Conservation (phyloP, 2,113 vertebrate species). For the Ramphastos sulfuratus region DNA sequence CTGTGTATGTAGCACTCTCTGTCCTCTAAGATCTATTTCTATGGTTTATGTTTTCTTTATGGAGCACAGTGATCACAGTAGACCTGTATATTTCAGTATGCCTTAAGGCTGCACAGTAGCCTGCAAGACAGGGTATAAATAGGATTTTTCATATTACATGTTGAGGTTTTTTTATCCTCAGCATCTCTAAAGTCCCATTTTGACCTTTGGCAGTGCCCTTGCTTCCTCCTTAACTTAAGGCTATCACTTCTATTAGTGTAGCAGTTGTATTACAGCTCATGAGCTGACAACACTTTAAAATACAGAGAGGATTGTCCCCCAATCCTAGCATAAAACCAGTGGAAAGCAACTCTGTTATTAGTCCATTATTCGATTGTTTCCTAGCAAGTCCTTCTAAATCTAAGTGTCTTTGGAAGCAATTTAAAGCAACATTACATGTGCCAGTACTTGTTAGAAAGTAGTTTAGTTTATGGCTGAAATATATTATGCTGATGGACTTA, state of each 20-base stretch:
- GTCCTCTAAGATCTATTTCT: neutral
- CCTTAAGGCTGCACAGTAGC: neutral
- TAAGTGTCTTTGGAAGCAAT: neutral
- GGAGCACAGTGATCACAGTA: neutral
- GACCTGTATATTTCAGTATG: neutral
- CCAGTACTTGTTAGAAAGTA: neutral
- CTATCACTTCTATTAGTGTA: neutral
- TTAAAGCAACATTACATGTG: neutral
- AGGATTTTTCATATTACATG: fast-evolving
- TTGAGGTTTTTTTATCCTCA: neutral
- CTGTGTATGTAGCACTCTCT: neutral
- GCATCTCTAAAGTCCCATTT: neutral
- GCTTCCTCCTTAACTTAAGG: neutral
- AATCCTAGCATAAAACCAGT: neutral
- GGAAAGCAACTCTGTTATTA: neutral
- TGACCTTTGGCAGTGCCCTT: neutral
- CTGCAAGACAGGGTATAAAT: neutral
- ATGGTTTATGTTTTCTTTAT: neutral
- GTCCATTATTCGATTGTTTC: neutral
- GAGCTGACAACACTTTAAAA: neutral
- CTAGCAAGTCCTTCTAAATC: neutral
- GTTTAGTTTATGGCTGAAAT: neutral
- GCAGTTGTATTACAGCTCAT: neutral
- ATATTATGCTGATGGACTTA: neutral
- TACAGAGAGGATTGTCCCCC: neutral